Conservation (phyloP, 1,140 invertebrate genomes). For the Trichogramma pretiosum region DNA sequence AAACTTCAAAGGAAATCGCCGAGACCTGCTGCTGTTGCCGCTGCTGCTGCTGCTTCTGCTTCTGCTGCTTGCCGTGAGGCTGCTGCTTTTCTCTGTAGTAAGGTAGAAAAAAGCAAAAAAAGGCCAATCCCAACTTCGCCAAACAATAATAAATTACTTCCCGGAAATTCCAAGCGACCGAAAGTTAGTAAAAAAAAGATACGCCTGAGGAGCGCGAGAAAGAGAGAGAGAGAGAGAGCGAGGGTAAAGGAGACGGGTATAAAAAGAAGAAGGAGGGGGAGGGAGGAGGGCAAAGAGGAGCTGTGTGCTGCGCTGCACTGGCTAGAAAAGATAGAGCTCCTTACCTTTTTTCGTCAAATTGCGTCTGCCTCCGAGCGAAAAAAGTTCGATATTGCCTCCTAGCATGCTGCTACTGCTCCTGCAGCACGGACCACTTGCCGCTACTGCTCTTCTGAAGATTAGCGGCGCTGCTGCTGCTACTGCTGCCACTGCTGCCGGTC, state of each 20-base stretch:
- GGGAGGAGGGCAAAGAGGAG: not conserved
- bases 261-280: not conserved
- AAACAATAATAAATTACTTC: slow-evolving; percentile 9
- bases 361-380: slow-evolving; percentile 2
- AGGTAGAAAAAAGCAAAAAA: too few species aligned
- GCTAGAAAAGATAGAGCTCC: not conserved
- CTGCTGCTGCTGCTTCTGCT: too few species aligned
- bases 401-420: too few species aligned
- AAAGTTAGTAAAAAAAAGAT: not conserved
- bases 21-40: too few species aligned
- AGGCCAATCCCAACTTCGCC: not conserved
- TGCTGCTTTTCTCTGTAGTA: too few species aligned
- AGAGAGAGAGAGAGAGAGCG: not conserved
- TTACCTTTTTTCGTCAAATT: not conserved
- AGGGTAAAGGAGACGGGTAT: not conserved
- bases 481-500: not conserved
- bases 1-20: too few species aligned
- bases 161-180: not conserved
- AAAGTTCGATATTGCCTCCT: slow-evolving; percentile 15
- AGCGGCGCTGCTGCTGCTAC: not conserved
- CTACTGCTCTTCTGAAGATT: too few species aligned
- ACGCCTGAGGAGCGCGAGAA: not conserved
- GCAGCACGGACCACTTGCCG: too few species aligned
- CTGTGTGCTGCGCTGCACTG: not conserved
- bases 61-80: too few species aligned